Conservation (phyloP, 2,113 vertebrate species). For the Xiphias gladius region DNA sequence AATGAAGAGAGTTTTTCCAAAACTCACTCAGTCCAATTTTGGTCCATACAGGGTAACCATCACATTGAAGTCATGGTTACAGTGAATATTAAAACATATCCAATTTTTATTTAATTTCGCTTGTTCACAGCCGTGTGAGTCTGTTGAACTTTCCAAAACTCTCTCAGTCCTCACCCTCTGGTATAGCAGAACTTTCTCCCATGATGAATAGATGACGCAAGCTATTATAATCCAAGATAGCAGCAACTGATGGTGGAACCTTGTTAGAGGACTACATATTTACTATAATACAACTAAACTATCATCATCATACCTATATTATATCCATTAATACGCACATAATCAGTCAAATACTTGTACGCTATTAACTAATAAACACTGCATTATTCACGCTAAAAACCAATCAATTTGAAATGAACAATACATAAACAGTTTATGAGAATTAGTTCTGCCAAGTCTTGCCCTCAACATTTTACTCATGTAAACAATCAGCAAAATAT, state of each 20-base stretch:
- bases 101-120: slow-evolving; percentile 35
- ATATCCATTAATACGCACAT: neutral
- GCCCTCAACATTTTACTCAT: neutral
- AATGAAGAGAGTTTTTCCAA: slow-evolving; percentile 62
- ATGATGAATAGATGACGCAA: neutral
- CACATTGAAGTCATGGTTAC: slow-evolving; percentile 46
- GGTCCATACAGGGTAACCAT: slow-evolving; percentile 15
- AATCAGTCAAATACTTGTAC: neutral
- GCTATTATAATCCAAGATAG: neutral
- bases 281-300: neutral
- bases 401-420: neutral
- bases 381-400: neutral
- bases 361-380: neutral
- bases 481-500: neutral
- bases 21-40: slow-evolving; percentile 29
- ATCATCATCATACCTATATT: neutral
- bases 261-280: neutral
- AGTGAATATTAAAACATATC: slow-evolving; percentile 38
- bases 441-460: neutral
- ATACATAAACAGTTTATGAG: neutral
- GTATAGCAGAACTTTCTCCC: slow-evolving; percentile 1
- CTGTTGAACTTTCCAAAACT: slow-evolving; percentile 46
- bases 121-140: slow-evolving; percentile 30
- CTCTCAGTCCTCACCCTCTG: neutral
- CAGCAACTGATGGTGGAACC: slow-evolving; percentile 1